Conservation (phyloP, 2,113 vertebrate genomes). For the Manacus vitellinus region DNA sequence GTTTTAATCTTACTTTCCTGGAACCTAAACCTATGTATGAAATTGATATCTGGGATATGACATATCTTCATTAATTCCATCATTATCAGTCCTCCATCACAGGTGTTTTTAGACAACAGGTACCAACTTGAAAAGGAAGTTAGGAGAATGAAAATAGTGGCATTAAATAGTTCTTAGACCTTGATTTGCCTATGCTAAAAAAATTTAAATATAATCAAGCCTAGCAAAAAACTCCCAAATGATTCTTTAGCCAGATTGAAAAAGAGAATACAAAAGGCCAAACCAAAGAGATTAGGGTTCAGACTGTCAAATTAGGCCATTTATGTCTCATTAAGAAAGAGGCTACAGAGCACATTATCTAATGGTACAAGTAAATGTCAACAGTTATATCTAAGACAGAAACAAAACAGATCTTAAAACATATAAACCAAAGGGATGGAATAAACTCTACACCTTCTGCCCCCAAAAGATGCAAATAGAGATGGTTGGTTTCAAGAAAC, state of each 20-base stretch:
- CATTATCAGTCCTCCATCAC: neutral
- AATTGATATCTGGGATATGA: neutral
- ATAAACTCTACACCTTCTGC: accelerated
- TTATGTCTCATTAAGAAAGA: neutral
- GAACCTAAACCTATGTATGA: neutral
- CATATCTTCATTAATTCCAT: neutral
- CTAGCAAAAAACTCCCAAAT: neutral
- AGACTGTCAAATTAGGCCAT: neutral
- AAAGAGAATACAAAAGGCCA: neutral
- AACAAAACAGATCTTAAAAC: neutral
- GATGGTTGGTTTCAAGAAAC: neutral
- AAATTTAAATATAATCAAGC: neutral
- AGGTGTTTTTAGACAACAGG: neutral
- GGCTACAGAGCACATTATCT: neutral
- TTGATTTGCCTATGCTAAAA: neutral
- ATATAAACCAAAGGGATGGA: neutral
- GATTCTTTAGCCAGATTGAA: neutral
- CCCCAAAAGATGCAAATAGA: neutral
- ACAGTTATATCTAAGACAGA: neutral
- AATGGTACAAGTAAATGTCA: neutral
- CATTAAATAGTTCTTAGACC: neutral
- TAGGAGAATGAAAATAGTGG: neutral
- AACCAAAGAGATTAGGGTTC: neutral
- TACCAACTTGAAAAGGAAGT: neutral
- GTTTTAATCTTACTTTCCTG: neutral